Percentiles rank a stretch among this genome's conserved stretches.
These are phyloP conservation scores for Diceros bicornis DNA, from an alignment of 2,797 vertebrate species.

Conservation along the genomic window DNA sequence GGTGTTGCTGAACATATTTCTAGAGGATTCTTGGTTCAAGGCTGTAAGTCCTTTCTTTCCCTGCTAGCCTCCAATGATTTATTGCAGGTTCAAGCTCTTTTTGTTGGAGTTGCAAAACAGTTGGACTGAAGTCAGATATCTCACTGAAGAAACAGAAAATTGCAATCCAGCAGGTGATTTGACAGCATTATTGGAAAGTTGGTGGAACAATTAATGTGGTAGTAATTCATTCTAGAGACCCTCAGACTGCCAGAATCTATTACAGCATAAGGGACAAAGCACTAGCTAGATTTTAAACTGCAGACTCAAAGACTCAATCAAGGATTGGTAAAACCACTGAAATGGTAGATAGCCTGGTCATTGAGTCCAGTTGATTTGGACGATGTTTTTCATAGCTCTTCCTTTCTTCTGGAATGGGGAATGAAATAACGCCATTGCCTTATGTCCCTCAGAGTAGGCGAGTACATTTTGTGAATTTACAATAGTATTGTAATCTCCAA, in stretches of 20 bases:
- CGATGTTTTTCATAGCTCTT: background rate
- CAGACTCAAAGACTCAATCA: background rate
- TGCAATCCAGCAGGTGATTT: background rate
- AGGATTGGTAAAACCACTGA: background rate
- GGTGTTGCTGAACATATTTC: background rate
- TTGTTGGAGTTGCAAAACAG: background rate
- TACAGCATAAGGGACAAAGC: background rate
- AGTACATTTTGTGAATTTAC: background rate
- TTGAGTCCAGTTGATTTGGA: background rate
- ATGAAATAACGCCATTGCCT: background rate
- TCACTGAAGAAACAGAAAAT: slow-evolving; percentile 32
- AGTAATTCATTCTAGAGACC: background rate
- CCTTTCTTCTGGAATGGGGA: background rate
- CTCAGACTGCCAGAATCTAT: background rate
- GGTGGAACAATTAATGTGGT: background rate
- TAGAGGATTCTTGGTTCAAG: background rate
- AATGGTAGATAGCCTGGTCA: background rate
- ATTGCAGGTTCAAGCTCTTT: background rate
- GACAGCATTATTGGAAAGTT: background rate
- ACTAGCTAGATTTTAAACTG: background rate
- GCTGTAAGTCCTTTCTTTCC: background rate
- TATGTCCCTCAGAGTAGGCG: background rate
- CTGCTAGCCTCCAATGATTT: background rate
- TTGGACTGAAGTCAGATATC: background rate
- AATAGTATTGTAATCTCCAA: background rate